Conservation (phyloP, 2,888 invertebrate species). For the Myopa tessellatipennis region DNA sequence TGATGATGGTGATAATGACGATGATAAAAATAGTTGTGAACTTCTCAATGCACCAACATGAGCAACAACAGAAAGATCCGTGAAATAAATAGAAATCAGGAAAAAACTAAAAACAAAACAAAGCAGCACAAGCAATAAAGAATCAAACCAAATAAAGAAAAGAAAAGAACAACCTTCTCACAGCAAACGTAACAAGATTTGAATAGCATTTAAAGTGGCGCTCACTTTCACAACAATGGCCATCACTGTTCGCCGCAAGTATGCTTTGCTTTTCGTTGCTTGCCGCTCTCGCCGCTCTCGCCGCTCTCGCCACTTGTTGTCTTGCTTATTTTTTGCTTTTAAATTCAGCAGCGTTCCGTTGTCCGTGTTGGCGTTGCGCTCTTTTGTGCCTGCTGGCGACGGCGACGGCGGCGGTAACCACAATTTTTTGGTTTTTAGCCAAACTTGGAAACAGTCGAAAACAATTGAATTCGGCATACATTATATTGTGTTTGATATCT, state of each 20-base stretch:
- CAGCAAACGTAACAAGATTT: conserved; percentile 19
- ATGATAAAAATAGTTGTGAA: conserved; percentile 31
- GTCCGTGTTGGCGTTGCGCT: conserved; percentile 41
- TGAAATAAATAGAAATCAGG: too few relatives aligned
- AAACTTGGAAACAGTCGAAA: conserved; percentile 47
- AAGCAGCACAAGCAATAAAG: not conserved
- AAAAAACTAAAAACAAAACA: too few relatives aligned
- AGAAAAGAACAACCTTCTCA: not conserved
- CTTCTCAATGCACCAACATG: not conserved
- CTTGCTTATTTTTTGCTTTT: conserved; percentile 34
- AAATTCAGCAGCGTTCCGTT: conserved; percentile 33
- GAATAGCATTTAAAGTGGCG: conserved; percentile 30
- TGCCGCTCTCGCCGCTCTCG: conserved; percentile 31
- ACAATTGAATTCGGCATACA: conserved; percentile 51
- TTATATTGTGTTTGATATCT: conserved; percentile 38
- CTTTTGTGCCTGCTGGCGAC: conserved; percentile 12
- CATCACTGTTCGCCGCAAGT: conserved; percentile 19
- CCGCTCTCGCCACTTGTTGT: not conserved
- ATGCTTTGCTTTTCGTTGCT: conserved; percentile 34
- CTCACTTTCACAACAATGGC: conserved; percentile 31
- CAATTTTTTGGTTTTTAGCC: conserved; percentile 51
- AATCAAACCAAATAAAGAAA: not conserved
- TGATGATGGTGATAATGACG: conserved; percentile 29
- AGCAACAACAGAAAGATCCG: too few relatives aligned
- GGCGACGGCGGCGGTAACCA: conserved; percentile 25